A percentile compares a stretch with the other conserved stretches of the same genome.
Conservation (phyloP, 2,888 invertebrate species). For the Lasioglossum morio region DNA sequence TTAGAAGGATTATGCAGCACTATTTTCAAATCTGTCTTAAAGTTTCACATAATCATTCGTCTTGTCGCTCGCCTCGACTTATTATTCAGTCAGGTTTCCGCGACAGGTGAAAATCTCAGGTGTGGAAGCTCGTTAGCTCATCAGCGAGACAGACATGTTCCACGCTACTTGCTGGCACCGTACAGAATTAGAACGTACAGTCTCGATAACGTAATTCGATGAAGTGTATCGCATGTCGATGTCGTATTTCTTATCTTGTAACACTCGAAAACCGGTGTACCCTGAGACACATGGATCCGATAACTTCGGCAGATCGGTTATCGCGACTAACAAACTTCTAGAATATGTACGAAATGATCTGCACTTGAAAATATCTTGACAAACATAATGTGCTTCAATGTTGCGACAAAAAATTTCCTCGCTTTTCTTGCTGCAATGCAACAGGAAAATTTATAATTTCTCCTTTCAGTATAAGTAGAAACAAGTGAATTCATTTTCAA, state of each 20-base stretch:
- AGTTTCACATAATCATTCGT: slow-evolving; percentile 2
- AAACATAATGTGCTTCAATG: no score
- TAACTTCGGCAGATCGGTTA: slow-evolving; percentile 42
- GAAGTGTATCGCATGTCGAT: slow-evolving; percentile 61
- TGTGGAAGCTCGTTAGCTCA: slow-evolving; percentile 16
- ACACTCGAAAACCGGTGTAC: slow-evolving; percentile 47
- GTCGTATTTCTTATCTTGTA: slow-evolving; percentile 46
- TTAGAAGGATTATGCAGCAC: slow-evolving; percentile 1
- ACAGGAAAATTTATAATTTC: neutral
- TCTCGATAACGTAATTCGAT: slow-evolving; percentile 52
- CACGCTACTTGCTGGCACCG: slow-evolving; percentile 13
- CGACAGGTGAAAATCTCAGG: slow-evolving; percentile 31
- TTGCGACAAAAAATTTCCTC: neutral
- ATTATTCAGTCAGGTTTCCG: slow-evolving; percentile 16
- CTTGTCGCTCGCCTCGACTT: neutral
- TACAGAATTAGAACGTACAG: slow-evolving; percentile 37
- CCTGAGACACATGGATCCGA: slow-evolving; percentile 39
- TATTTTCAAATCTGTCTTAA: neutral
- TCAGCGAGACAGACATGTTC: slow-evolving; percentile 1
- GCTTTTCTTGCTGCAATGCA: neutral
- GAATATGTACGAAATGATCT: neutral
- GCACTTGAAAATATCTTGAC: neutral
- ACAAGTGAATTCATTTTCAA: neutral
- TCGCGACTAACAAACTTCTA: slow-evolving; percentile 10
- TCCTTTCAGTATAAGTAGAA: neutral